These are phyloP conservation scores for Adoxophyes honmai DNA, from an alignment of 1,140 invertebrate genomes.

Conservation along the genomic window DNA sequence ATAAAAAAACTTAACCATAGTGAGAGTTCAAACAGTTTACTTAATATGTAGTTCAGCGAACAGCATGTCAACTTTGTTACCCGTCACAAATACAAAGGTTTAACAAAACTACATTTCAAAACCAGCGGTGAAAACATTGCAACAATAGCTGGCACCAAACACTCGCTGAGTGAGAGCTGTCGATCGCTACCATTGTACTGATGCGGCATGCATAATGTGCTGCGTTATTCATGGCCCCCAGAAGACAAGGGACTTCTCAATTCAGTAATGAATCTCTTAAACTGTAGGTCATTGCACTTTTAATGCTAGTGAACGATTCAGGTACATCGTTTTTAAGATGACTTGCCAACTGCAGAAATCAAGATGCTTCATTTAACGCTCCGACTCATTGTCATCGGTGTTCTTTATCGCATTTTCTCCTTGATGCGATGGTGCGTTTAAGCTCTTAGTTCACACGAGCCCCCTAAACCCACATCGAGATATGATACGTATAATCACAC, in stretches of 20 bases:
- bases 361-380: neutral
- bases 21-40: too few relatives aligned
- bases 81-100: too few relatives aligned
- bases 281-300: constrained; percentile 1
- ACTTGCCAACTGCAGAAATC: neutral
- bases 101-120: neutral
- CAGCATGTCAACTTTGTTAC: too few relatives aligned
- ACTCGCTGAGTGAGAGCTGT: constrained; percentile 44
- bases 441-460: too few relatives aligned
- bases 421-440: neutral
- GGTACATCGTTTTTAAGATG: neutral
- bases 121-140: constrained; percentile 38
- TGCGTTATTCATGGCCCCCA: constrained; percentile 22
- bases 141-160: constrained; percentile 49
- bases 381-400: neutral
- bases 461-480: too few relatives aligned
- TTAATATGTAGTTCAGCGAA: too few relatives aligned
- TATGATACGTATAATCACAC: too few relatives aligned
- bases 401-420: constrained; percentile 7
- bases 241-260: neutral
- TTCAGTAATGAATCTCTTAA: neutral
- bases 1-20: too few relatives aligned
- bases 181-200: constrained; percentile 39
- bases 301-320: neutral
- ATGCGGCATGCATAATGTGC: constrained; percentile 30